Base-by-base conservation (phyloP, 2,797 vertebrate species). In the Zenarchopterus dispar region DNA sequence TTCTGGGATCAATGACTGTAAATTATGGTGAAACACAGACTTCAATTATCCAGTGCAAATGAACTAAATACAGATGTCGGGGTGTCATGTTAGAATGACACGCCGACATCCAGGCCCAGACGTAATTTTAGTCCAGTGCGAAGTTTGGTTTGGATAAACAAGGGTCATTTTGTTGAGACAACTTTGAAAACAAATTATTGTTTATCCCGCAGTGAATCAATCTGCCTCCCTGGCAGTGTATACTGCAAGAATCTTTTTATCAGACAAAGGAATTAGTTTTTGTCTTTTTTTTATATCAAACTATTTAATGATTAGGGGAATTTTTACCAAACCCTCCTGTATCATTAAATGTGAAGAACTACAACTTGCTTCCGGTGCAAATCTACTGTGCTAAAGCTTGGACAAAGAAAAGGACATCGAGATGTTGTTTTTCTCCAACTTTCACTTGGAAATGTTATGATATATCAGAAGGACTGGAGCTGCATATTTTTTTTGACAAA, bases 401-500 rank as follows among this genome's bases (percentile, higher is more conserved):
- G 0, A 8, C 8, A 16, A 60, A 51, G 41, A 45, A 47, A 54
- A 33, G 0, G 6, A 28, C 69, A 60, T 62, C 48, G 42, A 51
- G 60, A 77, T 41, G 19, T 42, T 42, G n/a, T 62, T 68, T n/a
- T 68, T 51, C 39, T 39, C 13, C 36, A 39, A 39, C 36, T 15
- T 39, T 39, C 36, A 56, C 56, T 23, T 28, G n/a, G 54, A 73
- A 73, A 67, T 76, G 44, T 71, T 81, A 76, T 72, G 66, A 66
- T 70, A 67, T 19, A 69, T 64, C 41, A 77, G 45, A 82, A 72
- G 43, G 39, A 69, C 62, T 39, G 39, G 42, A 1, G 50, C 31
- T 62, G 52, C 68, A 73, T 45, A n/a, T 11, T 11, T 66, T 75
- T 73, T 49, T 68, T 78, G 77, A 77, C 75, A 73, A 77, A 67